A percentile compares a stretch with the other conserved stretches of the same genome.
phyloP scores from a whole-genome alignment of 2,888 invertebrate genomes.

The Hofmannophila pseudospretella region DNA sequence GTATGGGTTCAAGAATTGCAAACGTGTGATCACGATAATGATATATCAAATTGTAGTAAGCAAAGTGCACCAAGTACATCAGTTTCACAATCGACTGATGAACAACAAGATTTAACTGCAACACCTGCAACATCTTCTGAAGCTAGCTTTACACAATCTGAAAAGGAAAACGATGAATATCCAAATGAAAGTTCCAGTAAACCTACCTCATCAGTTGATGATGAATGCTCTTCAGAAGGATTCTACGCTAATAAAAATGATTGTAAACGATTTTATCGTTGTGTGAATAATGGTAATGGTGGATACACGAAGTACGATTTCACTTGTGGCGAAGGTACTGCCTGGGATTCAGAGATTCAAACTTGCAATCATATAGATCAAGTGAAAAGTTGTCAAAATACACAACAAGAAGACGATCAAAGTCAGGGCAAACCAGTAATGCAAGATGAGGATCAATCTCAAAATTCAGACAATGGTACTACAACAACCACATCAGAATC shows the following conservation, averaged over 20 bases:
- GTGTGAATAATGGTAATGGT: slow-evolving; percentile 61
- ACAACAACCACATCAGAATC: slow-evolving; percentile 21
- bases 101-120: slow-evolving; percentile 16
- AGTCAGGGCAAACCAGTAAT: slow-evolving; percentile 25
- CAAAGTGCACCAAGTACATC: slow-evolving; percentile 19
- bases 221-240: slow-evolving; percentile 60
- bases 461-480: slow-evolving; percentile 16
- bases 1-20: slow-evolving; percentile 82
- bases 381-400: slow-evolving; percentile 44
- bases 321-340: slow-evolving; percentile 76
- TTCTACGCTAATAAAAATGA: slow-evolving; percentile 61
- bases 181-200: slow-evolving; percentile 15
- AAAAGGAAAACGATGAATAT: slow-evolving; percentile 16
- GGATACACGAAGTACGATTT: slow-evolving; percentile 74
- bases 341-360: slow-evolving; percentile 73
- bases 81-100: slow-evolving; percentile 13
- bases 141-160: slow-evolving; percentile 8
- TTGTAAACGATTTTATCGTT: slow-evolving; percentile 70
- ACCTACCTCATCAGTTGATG: slow-evolving; percentile 15
- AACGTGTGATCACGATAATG: slow-evolving; percentile 66
- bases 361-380: slow-evolving; percentile 75
- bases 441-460: slow-evolving; percentile 29
- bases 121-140: slow-evolving; percentile 16
- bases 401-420: slow-evolving; percentile 21
- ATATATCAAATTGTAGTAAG: slow-evolving; percentile 29